These are phyloP conservation scores for Drosophila paracracens DNA, from an alignment of 2,888 invertebrate species.

Conservation along the genomic window DNA sequence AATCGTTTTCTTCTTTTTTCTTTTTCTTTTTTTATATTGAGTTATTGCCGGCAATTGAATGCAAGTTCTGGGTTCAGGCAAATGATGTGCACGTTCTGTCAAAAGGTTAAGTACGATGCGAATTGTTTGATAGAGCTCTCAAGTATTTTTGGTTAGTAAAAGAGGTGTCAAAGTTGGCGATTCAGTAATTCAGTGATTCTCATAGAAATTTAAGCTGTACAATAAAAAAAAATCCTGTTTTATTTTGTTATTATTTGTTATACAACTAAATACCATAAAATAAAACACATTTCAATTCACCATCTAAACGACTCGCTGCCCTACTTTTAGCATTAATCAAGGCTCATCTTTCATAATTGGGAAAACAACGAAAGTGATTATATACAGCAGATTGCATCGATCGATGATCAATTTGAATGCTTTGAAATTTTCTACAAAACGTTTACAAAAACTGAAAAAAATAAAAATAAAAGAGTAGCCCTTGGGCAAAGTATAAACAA, in stretches of 20 bases:
- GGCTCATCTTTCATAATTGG: conserved; percentile 37
- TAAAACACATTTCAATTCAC: neutral
- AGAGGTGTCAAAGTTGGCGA: conserved; percentile 21
- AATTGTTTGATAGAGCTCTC: conserved; percentile 24
- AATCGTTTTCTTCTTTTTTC: conserved; percentile 12
- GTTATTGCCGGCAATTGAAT: conserved; percentile 77
- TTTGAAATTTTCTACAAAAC: conserved; percentile 34
- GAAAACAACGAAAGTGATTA: conserved; percentile 34
- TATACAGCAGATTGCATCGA: conserved; percentile 29
- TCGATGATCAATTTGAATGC: conserved; percentile 44
- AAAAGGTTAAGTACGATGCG: conserved; percentile 65
- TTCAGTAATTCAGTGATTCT: neutral
- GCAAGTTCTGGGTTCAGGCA: conserved; percentile 47
- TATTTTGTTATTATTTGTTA: neutral
- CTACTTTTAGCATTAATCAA: conserved; percentile 32
- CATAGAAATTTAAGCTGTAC: neutral
- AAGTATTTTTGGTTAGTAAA: neutral
- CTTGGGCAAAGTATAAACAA: conserved; percentile 61
- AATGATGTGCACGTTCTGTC: conserved; percentile 67
- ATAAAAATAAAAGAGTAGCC: conserved; percentile 23
- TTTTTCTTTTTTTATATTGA: conserved; percentile 60
- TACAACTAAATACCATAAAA: neutral
- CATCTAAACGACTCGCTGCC: conserved; percentile 4
- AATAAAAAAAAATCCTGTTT: neutral
- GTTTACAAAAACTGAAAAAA: conserved; percentile 9